Conservation (phyloP, 1,140 invertebrate genomes). For the Cecropterus lyciades region DNA sequence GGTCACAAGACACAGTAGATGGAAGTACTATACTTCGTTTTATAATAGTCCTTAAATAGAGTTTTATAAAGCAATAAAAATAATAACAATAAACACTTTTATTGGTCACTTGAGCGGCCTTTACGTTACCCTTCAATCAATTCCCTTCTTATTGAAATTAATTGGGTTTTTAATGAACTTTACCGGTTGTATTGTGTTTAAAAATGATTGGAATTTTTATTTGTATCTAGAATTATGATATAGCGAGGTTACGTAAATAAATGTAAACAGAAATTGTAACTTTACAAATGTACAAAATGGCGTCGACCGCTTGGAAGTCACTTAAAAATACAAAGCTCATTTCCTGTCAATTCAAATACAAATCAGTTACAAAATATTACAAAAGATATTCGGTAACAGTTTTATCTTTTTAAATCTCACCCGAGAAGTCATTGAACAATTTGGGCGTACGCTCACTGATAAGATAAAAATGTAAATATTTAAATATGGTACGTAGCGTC, state of each 20-base stretch:
- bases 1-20: too few relatives aligned
- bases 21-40: too few relatives aligned
- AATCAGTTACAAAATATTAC: slow-evolving; percentile 28
- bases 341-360: slow-evolving; percentile 24
- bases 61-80: background rate
- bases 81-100: background rate
- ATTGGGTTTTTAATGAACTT: background rate
- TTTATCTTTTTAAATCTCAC: slow-evolving; percentile 23
- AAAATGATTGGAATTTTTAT: slow-evolving; percentile 12
- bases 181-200: background rate
- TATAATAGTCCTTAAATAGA: too few relatives aligned
- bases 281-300: too few relatives aligned
- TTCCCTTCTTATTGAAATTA: slow-evolving; percentile 16
- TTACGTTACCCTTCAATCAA: slow-evolving; percentile 12
- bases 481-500: too few relatives aligned
- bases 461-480: too few relatives aligned
- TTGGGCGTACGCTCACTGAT: background rate
- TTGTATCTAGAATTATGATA: background rate
- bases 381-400: slow-evolving; percentile 26
- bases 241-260: too few relatives aligned
- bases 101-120: slow-evolving; percentile 5
- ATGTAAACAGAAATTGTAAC: too few relatives aligned
- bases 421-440: slow-evolving; percentile 5
- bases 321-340: background rate
- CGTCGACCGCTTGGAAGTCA: too few relatives aligned